Conservation (phyloP, 1,140 invertebrate genomes). For the Drosophila ficusphila region DNA sequence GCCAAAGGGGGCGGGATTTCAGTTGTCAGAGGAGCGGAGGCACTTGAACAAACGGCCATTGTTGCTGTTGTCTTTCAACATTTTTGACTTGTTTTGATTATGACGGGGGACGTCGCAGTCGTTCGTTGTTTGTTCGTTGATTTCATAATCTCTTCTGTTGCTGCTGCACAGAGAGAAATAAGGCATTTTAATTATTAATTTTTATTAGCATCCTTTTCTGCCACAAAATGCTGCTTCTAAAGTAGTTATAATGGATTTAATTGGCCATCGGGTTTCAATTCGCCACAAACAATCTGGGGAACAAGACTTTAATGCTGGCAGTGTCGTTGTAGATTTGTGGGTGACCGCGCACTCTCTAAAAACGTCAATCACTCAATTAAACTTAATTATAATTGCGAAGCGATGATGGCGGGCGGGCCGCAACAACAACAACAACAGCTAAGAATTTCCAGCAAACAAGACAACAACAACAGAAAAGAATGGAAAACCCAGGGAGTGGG, state of each 20-base stretch:
- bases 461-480: conserved; percentile 2
- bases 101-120: conserved; percentile 40
- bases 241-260: no score
- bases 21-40: conserved; percentile 32
- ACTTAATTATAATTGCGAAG: conserved; percentile 83
- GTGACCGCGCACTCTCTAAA: conserved; percentile 81
- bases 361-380: conserved; percentile 83
- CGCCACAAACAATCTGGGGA: no score
- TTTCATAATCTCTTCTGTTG: conserved; percentile 75
- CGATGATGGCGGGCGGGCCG: conserved; percentile 75
- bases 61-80: conserved; percentile 66
- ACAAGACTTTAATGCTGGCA: no score
- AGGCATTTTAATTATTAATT: neutral
- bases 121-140: conserved; percentile 53
- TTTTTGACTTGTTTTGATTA: conserved; percentile 76
- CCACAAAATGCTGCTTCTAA: no score
- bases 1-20: conserved; percentile 7
- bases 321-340: conserved; percentile 74
- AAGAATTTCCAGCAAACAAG: conserved; percentile 41
- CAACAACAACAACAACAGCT: conserved; percentile 10
- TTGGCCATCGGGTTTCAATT: no score
- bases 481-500: conserved; percentile 14
- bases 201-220: conserved; percentile 14
- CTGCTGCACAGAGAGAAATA: conserved; percentile 10
- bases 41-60: conserved; percentile 57